Base-by-base conservation (phyloP, 2,113 vertebrate species). In the Hyla sarda region DNA sequence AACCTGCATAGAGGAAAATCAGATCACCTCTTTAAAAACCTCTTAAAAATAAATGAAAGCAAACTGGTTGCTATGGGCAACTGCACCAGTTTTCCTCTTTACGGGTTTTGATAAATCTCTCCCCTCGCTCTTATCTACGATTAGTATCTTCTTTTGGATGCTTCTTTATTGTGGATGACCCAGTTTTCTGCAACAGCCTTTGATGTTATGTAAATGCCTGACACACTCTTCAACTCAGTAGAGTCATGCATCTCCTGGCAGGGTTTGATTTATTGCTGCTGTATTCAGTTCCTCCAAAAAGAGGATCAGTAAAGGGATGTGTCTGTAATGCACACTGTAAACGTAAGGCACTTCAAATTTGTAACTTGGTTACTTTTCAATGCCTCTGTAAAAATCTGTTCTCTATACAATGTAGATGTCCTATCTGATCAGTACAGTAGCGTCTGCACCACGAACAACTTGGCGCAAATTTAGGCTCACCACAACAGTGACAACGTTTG, bases 201-300 rank as follows among this genome's bases (percentile, higher is more conserved):
- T 62, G n/a, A 62, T 60, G 45, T 81, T 47, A 81, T 81, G 78
- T 45, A 81, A 81, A 81, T 62, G 21, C 48, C 47, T 52, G 12
- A 50, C 48, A 76, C 34, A 58, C 47, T 17, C 56, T 45, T n/a
- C 30, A 65, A 58, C 78, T 28, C n/a, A n/a, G n/a, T n/a, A n/a
- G 37, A 25, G 56, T 81, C 54, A 80, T 30, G 56, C 28, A 56
- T 45, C 78, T 62, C 37, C 65, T 81, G 34, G 78, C 56, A 77
- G 48, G 45, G 56, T 65, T n/a, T 62, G 78, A 81, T 62, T 81
- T 62, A 81, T n/a, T 65, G 78, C 54, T 62, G 9, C 78, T 62
- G 37, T 23, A 16, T 81, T 50, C 74, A 77, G 28, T 77, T 77
- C 25, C 48, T 30, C 23, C 32, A 32, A 54, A 23, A 45, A 47